phyloP scores from a whole-genome alignment of 30 jellyfish, hydroid and myxozoan genomes.

The Aurelia sp. region DNA sequence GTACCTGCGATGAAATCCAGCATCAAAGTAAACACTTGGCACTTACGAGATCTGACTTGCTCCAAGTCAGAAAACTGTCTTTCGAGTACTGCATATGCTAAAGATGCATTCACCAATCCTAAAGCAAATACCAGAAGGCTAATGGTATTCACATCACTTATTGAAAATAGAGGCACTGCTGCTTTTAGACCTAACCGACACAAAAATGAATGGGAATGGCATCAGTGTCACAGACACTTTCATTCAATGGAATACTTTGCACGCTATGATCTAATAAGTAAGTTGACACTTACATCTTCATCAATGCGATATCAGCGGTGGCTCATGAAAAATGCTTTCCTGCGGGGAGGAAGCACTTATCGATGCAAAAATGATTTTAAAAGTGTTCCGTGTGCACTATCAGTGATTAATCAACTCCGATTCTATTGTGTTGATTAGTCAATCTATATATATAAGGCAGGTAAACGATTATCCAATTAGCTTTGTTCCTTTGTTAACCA shows the following conservation, averaged over 20 bases:
- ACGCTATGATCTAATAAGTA: slow-evolving; percentile 91
- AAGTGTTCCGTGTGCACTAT: no score
- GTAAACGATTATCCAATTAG: no score
- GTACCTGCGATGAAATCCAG: slow-evolving; percentile 72
- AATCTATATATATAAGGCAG: no score
- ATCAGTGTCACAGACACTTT: slow-evolving; percentile 89
- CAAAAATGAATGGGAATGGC: slow-evolving; percentile 90
- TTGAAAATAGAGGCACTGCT: slow-evolving; percentile 91
- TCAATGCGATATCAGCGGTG: no score
- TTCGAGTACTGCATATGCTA: slow-evolving; percentile 77
- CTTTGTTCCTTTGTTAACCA: no score
- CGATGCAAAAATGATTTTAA: no score
- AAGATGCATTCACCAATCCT: slow-evolving; percentile 40
- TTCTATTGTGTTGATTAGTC: no score
- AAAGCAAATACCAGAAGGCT: slow-evolving; percentile 66
- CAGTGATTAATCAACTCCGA: no score
- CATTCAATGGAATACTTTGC: slow-evolving; percentile 97
- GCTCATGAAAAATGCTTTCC: no score
- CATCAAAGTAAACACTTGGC: slow-evolving; percentile 75
- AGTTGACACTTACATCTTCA: neutral
- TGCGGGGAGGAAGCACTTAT: no score
- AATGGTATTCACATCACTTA: slow-evolving; percentile 88
- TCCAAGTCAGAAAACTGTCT: slow-evolving; percentile 91
- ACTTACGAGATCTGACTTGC: slow-evolving; percentile 77
- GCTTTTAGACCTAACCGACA: slow-evolving; percentile 84